Conservation (phyloP, 2,797 vertebrate species). For the Botia kubotai region DNA sequence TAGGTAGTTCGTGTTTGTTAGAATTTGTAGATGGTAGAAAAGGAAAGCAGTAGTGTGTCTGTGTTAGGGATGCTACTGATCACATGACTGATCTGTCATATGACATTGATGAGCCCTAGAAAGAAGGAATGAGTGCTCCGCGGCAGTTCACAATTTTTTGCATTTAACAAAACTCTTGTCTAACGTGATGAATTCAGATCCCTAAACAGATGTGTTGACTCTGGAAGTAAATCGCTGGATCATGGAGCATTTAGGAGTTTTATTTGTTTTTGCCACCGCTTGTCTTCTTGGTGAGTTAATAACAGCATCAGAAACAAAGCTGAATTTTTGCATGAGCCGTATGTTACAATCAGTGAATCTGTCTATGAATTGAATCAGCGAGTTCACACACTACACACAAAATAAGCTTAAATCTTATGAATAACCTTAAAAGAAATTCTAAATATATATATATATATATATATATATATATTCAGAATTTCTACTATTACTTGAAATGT, state of each 20-base stretch:
- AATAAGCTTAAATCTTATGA: no score
- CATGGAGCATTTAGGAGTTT: conserved; percentile 57
- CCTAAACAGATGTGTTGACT: conserved; percentile 57
- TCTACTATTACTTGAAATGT: no score
- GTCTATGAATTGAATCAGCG: not conserved
- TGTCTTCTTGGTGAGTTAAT: conserved; percentile 72
- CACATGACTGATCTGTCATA: conserved; percentile 80
- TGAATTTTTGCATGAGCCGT: no score
- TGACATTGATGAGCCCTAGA: conserved; percentile 68
- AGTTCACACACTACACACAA: no score
- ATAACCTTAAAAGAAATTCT: no score
- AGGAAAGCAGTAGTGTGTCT: not conserved
- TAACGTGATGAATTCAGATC: conserved; percentile 33
- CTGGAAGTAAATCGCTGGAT: conserved; percentile 44
- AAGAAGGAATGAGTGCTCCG: conserved; percentile 42
- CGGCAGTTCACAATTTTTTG: not conserved
- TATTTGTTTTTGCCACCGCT: conserved; percentile 63
- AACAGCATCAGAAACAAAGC: not conserved
- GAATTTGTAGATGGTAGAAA: not conserved
- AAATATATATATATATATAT: no score
- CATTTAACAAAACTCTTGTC: not conserved
- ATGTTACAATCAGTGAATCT: no score
- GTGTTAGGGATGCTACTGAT: conserved; percentile 65
- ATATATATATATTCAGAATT: no score
- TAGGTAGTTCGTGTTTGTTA: not conserved